Conservation (phyloP, 2,113 vertebrate genomes). For the Ceyx cyanopectus region DNA sequence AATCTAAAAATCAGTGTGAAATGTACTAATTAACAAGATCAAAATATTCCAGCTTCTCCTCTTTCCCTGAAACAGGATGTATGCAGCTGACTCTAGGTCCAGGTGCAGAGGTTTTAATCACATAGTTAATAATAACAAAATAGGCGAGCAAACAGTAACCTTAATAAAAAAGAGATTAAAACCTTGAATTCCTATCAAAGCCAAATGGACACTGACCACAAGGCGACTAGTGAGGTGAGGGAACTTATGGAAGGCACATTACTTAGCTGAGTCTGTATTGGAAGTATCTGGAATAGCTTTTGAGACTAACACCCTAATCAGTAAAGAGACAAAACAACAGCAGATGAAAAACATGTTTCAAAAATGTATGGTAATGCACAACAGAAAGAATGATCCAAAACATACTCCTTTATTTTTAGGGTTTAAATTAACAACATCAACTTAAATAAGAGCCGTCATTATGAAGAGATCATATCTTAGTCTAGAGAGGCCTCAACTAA, state of each 20-base stretch:
- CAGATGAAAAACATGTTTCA: not conserved
- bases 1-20: not conserved
- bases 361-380: not conserved
- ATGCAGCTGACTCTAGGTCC: not conserved
- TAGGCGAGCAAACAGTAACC: not conserved
- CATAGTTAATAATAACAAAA: not conserved
- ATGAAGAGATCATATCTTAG: conserved; percentile 37
- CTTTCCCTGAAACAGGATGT: not conserved
- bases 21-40: conserved; percentile 16
- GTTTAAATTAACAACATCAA: conserved; percentile 59
- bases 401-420: conserved; percentile 54
- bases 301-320: not conserved
- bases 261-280: not conserved
- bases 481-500: conserved; percentile 37
- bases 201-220: not conserved
- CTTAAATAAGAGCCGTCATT: conserved; percentile 39
- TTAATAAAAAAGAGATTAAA: not conserved
- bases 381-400: conserved; percentile 16
- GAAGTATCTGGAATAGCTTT: not conserved
- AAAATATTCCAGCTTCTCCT: conserved; percentile 2
- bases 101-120: not conserved
- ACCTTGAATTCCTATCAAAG: not conserved
- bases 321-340: not conserved
- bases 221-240: fast-evolving
- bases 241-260: not conserved